Evolutionary conservation across 2,113 vertebrate species (phyloP).

Genomic region (Halichoerus grypus): DNA sequence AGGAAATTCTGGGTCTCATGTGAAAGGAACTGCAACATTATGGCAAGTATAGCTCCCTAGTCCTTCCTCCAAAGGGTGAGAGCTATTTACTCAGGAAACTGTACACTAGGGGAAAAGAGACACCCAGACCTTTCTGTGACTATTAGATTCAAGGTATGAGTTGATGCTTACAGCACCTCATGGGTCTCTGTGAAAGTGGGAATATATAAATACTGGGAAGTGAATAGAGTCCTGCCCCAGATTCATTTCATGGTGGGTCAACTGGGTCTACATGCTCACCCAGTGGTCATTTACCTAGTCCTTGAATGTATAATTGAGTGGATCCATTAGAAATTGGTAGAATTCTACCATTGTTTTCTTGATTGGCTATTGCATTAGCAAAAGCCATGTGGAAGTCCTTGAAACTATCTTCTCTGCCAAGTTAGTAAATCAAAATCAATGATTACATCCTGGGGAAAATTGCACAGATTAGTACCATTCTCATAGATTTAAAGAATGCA

Average conservation of each 20-base stretch:
- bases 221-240: neutral
- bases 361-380: neutral
- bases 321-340: neutral
- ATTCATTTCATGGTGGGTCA: neutral
- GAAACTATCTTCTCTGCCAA: neutral
- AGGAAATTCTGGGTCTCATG: neutral
- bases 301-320: neutral
- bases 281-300: neutral
- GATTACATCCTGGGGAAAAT: neutral
- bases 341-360: neutral
- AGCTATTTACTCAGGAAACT: neutral
- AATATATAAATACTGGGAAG: neutral
- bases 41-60: neutral
- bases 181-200: neutral
- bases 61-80: neutral
- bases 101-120: neutral
- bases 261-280: neutral
- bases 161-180: neutral
- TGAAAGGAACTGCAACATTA: neutral
- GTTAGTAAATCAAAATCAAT: neutral
- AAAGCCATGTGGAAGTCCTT: neutral
- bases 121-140: neutral
- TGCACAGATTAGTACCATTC: neutral
- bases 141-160: neutral
- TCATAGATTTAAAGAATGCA: neutral